A percentile compares a stretch with the other conserved stretches of the same genome.
phyloP scores from a whole-genome alignment of 2,797 vertebrate genomes.

The Melanotaenia nigrans region DNA sequence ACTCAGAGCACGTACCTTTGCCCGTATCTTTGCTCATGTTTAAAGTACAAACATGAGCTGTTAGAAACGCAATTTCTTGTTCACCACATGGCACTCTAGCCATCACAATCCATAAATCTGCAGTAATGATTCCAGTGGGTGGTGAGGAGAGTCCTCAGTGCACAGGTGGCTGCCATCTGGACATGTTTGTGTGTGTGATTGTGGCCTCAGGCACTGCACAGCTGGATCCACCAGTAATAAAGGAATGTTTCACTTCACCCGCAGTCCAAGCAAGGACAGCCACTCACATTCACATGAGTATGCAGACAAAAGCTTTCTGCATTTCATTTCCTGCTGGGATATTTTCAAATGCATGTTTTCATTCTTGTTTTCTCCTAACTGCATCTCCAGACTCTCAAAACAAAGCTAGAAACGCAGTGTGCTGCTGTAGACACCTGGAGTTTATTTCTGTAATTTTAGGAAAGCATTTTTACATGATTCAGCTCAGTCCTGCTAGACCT shows the following conservation, averaged over 20 bases:
- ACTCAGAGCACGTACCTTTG: background rate
- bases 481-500: constrained; percentile 30
- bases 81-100: constrained; percentile 11
- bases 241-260: constrained; percentile 51
- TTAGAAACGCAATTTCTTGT: background rate
- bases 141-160: constrained; percentile 54
- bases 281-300: background rate
- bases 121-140: constrained; percentile 59
- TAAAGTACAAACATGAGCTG: background rate
- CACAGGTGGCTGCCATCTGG: constrained; percentile 73
- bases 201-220: constrained; percentile 43
- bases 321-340: constrained; percentile 31
- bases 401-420: constrained; percentile 12
- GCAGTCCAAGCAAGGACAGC: constrained; percentile 10
- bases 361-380: background rate
- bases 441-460: constrained; percentile 16
- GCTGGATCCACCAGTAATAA: constrained; percentile 48
- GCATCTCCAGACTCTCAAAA: constrained; percentile 27
- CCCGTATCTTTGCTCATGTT: background rate
- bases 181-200: constrained; percentile 39
- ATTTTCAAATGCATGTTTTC: constrained; percentile 28
- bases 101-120: constrained; percentile 46
- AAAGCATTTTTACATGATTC: constrained; percentile 28
- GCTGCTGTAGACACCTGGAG: constrained; percentile 11
- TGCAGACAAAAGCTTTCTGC: constrained; percentile 20